phyloP scores from a whole-genome alignment of 2,888 invertebrate species.

The Drosophila borborema region DNA sequence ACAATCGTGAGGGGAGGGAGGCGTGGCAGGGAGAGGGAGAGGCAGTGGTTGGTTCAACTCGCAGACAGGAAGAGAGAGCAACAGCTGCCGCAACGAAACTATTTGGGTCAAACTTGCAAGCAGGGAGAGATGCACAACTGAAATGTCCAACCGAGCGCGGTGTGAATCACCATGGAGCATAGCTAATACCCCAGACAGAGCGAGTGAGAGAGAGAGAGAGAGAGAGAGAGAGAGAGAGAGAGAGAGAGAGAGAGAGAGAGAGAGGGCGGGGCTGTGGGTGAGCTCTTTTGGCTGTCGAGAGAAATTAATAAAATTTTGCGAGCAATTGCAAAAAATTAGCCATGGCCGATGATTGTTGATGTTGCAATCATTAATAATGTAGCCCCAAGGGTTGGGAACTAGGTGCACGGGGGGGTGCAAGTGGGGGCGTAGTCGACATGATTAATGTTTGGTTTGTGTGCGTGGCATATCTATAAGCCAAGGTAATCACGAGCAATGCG shows the following conservation, averaged over 20 bases:
- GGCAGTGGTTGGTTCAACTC: slow-evolving; percentile 3
- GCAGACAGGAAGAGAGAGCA: slow-evolving; percentile 50
- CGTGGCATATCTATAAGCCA: slow-evolving; percentile 52
- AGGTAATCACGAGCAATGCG: slow-evolving; percentile 43
- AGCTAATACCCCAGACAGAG: slow-evolving; percentile 20
- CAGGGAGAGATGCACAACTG: slow-evolving; percentile 50
- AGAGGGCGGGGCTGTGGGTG: background rate
- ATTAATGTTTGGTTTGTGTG: slow-evolving; percentile 64
- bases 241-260: background rate
- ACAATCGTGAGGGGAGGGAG: background rate
- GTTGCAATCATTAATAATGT: slow-evolving; percentile 66
- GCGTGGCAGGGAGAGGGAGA: background rate
- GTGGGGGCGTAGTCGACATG: slow-evolving; percentile 41
- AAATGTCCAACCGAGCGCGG: slow-evolving; percentile 56
- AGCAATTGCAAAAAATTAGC: slow-evolving; percentile 71
- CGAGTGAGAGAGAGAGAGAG: background rate
- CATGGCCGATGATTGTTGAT: slow-evolving; percentile 66
- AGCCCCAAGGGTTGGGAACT: background rate
- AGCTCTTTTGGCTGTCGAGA: slow-evolving; percentile 16
- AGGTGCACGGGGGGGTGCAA: background rate
- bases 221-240: background rate
- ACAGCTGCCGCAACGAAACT: slow-evolving; percentile 53
- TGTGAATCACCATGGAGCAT: slow-evolving; percentile 51
- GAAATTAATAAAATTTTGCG: slow-evolving; percentile 65
- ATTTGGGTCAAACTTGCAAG: slow-evolving; percentile 57